Evolutionary conservation across 2,797 vertebrate genomes (phyloP), one percentile per base, ranked within the genome.

Genomic region (Steatocranus sp.): DNA sequence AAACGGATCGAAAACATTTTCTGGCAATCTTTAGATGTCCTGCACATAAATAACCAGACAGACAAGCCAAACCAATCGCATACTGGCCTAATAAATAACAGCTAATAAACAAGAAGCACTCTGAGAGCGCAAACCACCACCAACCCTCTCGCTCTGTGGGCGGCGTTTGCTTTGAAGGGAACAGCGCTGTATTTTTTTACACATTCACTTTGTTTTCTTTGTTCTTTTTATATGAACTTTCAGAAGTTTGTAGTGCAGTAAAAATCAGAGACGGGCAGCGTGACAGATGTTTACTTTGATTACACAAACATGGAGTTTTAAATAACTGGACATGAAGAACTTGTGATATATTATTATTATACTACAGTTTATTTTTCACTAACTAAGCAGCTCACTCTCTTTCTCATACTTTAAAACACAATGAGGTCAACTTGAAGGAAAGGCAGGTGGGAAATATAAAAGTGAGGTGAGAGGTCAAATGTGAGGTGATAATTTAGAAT

Each of bases 51-150:
- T 8, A 36, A 0, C 58, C 58, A 63, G 58, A 20, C 18, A 36
- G 4, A 12, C 32, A 12, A 61, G 1, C 18, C 6, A 36, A 63
- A 63, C 18, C 4, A 63, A 63, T 36, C 58, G 0, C 58, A 36
- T 36, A 36, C 2, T 4, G 2, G 17, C 30, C 56, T 20, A 36
- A 36, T 61, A 34, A 61, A 61, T 61, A 61, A 61, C 56, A 12
- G 56, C 30, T 58, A 58, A 32, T 58, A 34, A 58, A 58, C 56
- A 58, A 61, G 56, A 11, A 61, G 30, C 6, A 0, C 30, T n/a
- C 56, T 34, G 56, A 61, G 56, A 61, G 10, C 0, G 10, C 56
- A 34, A 34, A 58, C 10, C 6, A 0, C 30, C 10, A 32, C 56
- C 56, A 0, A 32, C 56, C 30, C 56, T 61, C 56, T 34, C 6